Evolutionary conservation across 1,140 invertebrate genomes (phyloP).

Genomic region (Oscheius sp.): DNA sequence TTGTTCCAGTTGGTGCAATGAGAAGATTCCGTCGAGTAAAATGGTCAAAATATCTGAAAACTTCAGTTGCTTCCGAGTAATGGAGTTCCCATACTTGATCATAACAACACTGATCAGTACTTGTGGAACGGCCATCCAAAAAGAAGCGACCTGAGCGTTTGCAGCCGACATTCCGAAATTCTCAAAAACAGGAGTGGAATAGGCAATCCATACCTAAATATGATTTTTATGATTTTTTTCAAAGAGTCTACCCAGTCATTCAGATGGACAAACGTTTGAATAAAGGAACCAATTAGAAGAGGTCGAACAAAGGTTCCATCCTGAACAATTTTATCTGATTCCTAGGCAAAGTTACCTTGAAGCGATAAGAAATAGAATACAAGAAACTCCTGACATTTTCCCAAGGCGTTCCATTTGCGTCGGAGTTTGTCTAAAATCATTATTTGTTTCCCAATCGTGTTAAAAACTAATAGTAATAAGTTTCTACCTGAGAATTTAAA

Average conservation of each 20-base stretch:
- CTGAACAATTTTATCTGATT: not conserved
- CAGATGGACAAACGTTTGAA: conserved; percentile 32
- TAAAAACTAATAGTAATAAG: no score
- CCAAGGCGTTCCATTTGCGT: conserved; percentile 7
- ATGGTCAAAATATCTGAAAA: conserved; percentile 23
- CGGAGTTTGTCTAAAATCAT: not conserved
- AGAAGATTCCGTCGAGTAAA: conserved; percentile 29
- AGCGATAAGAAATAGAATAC: no score
- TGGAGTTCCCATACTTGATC: not conserved
- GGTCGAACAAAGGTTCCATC: conserved; percentile 26
- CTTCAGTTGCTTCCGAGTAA: not conserved
- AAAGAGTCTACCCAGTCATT: conserved; percentile 32
- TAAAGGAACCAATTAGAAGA: conserved; percentile 18
- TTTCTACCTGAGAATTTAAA: no score
- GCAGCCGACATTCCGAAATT: conserved; percentile 8
- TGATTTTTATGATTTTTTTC: not conserved
- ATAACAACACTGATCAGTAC: conserved; percentile 10
- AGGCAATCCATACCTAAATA: conserved; percentile 35
- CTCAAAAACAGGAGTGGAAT: conserved; percentile 33
- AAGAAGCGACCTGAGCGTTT: conserved; percentile 12
- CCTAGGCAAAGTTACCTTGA: not conserved
- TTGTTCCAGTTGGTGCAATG: conserved; percentile 21
- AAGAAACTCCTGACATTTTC: conserved; percentile 4
- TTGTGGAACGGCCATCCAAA: conserved; percentile 33
- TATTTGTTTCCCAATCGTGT: not conserved